Conservation (phyloP, 2,888 invertebrate species). For the Leptopilina drosophilae region DNA sequence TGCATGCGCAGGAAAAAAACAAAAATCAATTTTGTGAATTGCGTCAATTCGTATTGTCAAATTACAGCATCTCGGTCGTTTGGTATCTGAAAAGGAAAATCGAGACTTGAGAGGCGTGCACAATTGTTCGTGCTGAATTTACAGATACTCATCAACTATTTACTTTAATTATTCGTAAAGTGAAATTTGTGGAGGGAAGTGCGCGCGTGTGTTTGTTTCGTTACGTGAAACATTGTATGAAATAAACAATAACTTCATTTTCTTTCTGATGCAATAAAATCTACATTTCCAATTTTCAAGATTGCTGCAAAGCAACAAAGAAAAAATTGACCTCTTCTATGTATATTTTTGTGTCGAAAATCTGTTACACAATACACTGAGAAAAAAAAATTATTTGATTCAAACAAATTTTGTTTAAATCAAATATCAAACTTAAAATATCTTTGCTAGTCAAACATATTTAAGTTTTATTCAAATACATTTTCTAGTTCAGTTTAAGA, state of each 20-base stretch:
- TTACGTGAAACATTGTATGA: not conserved
- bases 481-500: no score
- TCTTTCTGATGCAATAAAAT: no score
- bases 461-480: no score
- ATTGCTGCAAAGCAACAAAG: no score
- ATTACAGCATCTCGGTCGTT: constrained; percentile 8
- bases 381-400: no score
- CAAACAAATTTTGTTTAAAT: no score
- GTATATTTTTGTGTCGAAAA: no score
- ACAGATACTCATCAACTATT: constrained; percentile 17
- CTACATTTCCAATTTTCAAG: no score
- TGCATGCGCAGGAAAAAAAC: not conserved
- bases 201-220: not conserved
- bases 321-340: no score
- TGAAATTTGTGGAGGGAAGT: not conserved
- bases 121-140: not conserved
- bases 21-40: not conserved
- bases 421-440: no score
- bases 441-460: no score
- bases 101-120: not conserved
- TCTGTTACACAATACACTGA: no score
- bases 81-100: constrained; percentile 9
- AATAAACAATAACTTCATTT: not conserved
- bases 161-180: constrained; percentile 1
- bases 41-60: not conserved